A percentile compares a stretch with the other conserved stretches of the same genome.
phyloP scores from a whole-genome alignment of 2,797 vertebrate species.

The Lutra lutra region DNA sequence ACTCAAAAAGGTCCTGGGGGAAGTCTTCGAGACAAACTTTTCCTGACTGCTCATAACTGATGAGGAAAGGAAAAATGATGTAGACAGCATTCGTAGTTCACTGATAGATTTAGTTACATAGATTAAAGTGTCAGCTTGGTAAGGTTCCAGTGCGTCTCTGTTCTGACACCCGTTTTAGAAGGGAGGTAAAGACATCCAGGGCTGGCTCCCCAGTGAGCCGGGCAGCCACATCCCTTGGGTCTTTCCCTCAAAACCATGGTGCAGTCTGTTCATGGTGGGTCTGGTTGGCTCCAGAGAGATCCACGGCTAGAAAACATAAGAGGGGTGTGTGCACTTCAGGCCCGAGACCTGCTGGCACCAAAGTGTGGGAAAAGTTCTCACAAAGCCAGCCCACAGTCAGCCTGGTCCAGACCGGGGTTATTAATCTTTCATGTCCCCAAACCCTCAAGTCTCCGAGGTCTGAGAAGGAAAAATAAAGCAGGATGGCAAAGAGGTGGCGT shows the following conservation, averaged over 20 bases:
- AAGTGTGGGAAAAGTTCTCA: constrained; percentile 80
- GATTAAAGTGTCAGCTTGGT: constrained; percentile 79
- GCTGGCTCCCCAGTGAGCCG: constrained; percentile 23
- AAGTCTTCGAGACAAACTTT: constrained; percentile 70
- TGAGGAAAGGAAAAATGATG: constrained; percentile 69
- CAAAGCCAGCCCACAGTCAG: constrained; percentile 72
- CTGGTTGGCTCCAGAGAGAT: constrained; percentile 68
- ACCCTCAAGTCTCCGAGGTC: constrained; percentile 70
- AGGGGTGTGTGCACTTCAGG: constrained; percentile 46
- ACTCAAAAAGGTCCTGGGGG: constrained; percentile 57
- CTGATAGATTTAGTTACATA: constrained; percentile 79
- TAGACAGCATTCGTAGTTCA: constrained; percentile 62
- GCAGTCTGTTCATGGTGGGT: constrained; percentile 63
- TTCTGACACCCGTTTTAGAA: constrained; percentile 65
- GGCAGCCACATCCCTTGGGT: constrained; percentile 62
- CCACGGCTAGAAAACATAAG: constrained; percentile 75
- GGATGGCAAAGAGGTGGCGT: background rate
- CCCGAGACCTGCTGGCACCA: constrained; percentile 74
- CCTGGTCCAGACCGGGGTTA: constrained; percentile 72
- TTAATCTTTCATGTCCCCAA: constrained; percentile 80
- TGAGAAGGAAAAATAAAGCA: constrained; percentile 71
- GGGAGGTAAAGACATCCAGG: constrained; percentile 73
- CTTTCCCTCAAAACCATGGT: constrained; percentile 33
- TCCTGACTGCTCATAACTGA: constrained; percentile 72
- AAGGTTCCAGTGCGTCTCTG: constrained; percentile 60